Conservation (phyloP, 2,113 vertebrate species). For the Benitochromis conjunctus region DNA sequence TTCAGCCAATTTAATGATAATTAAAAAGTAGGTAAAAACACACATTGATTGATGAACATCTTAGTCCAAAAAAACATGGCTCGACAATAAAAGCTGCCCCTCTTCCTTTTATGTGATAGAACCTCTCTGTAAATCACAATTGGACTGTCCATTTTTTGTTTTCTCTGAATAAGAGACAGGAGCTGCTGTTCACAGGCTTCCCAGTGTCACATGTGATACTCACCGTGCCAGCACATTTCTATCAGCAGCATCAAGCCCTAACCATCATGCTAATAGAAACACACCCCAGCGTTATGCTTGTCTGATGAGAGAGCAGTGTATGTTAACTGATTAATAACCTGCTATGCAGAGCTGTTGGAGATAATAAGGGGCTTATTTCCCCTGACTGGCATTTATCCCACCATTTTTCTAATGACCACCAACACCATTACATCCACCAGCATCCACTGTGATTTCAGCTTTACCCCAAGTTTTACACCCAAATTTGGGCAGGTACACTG, state of each 20-base stretch:
- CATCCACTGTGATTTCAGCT: background rate
- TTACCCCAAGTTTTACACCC: background rate
- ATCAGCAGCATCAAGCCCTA: background rate
- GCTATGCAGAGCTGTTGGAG: constrained; percentile 2
- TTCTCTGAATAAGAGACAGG: background rate
- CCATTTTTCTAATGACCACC: background rate
- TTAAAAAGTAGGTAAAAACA: background rate
- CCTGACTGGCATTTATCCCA: background rate
- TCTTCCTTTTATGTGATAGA: background rate
- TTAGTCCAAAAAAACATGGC: background rate
- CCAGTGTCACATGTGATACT: constrained; percentile 1
- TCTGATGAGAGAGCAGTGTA: constrained; percentile 42
- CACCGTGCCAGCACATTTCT: constrained; percentile 11
- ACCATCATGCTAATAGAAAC: constrained; percentile 18
- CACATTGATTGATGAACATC: background rate
- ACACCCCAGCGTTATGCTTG: constrained; percentile 22
- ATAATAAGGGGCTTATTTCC: constrained; percentile 41
- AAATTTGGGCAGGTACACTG: background rate
- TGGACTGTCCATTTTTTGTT: background rate
- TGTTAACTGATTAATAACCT: constrained; percentile 49
- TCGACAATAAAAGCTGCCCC: background rate
- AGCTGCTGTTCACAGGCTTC: background rate
- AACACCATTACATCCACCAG: background rate
- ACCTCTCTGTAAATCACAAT: background rate
- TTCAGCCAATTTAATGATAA: background rate